phyloP scores from a whole-genome alignment of 2,797 vertebrate species.

The Mus minutoides region DNA sequence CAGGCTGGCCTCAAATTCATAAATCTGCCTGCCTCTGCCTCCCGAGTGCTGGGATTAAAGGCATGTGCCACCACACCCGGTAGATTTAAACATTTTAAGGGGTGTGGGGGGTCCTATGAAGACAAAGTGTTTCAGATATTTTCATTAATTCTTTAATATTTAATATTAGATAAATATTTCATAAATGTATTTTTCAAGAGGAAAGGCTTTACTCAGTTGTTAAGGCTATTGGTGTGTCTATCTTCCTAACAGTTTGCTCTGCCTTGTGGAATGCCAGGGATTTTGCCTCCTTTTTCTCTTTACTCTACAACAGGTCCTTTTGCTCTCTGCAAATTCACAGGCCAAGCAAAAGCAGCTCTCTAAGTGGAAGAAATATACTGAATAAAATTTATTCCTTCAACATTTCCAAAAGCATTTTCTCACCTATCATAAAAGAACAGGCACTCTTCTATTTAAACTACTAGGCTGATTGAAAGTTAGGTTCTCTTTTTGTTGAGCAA shows the following conservation, averaged over 20 bases:
- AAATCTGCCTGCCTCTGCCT: too few relatives aligned
- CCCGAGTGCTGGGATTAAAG: too few relatives aligned
- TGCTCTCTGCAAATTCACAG: constrained; percentile 47
- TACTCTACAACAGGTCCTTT: constrained; percentile 10
- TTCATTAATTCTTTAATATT: constrained; percentile 78
- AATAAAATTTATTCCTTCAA: constrained; percentile 54
- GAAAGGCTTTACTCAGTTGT: constrained; percentile 48
- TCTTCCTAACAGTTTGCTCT: constrained; percentile 28
- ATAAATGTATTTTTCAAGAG: constrained; percentile 60
- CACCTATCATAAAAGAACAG: constrained; percentile 46
- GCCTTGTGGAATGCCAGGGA: constrained; percentile 42
- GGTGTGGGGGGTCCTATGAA: constrained; percentile 49
- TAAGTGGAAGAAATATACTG: constrained; percentile 28
- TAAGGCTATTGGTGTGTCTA: neutral
- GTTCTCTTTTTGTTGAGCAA: constrained; percentile 54
- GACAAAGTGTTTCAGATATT: constrained; percentile 81
- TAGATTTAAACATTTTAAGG: constrained; percentile 71
- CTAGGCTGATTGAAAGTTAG: constrained; percentile 58
- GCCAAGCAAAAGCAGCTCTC: constrained; percentile 54
- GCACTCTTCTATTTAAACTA: constrained; percentile 38
- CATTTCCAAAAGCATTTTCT: constrained; percentile 38
- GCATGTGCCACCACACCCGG: too few relatives aligned
- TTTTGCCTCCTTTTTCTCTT: constrained; percentile 40
- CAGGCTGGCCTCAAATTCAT: too few relatives aligned
- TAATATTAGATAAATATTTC: constrained; percentile 75